Conservation (phyloP, 2,888 invertebrate species). For the Tetranychus truncatus region DNA sequence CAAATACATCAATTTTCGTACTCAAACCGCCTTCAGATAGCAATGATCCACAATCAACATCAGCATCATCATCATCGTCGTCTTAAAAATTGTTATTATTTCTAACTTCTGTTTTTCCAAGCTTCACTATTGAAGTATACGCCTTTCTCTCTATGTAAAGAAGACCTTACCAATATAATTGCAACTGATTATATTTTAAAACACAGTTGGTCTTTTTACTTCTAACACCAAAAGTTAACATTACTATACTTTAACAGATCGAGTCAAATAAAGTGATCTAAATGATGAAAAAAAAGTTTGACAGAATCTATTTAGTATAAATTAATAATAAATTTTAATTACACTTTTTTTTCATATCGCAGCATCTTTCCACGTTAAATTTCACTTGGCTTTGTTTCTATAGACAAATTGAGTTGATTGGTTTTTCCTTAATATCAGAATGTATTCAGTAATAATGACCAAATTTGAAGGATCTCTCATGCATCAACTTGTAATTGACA, state of each 20-base stretch:
- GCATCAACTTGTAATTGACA: neutral
- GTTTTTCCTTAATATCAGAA: neutral
- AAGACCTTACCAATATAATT: too few species aligned
- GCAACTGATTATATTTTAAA: too few species aligned
- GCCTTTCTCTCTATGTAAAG: too few species aligned
- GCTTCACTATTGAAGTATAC: too few species aligned
- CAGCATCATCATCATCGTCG: neutral
- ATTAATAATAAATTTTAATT: neutral
- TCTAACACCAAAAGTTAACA: too few species aligned
- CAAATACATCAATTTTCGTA: slow-evolving; percentile 51
- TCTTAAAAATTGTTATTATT: neutral
- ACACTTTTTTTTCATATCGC: neutral
- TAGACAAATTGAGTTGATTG: neutral
- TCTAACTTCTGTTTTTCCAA: too few species aligned
- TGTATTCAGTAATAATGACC: neutral
- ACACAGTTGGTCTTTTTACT: too few species aligned
- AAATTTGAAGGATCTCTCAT: neutral
- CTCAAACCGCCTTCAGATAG: slow-evolving; percentile 32
- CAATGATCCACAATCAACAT: neutral
- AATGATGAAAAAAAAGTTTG: too few species aligned
- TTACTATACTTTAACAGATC: too few species aligned
- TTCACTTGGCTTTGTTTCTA: neutral
- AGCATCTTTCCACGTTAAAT: neutral
- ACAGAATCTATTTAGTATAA: too few species aligned
- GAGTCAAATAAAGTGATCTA: too few species aligned